phyloP scores from a whole-genome alignment of 2,888 invertebrate genomes.

The Melangyna quadrimaculata region DNA sequence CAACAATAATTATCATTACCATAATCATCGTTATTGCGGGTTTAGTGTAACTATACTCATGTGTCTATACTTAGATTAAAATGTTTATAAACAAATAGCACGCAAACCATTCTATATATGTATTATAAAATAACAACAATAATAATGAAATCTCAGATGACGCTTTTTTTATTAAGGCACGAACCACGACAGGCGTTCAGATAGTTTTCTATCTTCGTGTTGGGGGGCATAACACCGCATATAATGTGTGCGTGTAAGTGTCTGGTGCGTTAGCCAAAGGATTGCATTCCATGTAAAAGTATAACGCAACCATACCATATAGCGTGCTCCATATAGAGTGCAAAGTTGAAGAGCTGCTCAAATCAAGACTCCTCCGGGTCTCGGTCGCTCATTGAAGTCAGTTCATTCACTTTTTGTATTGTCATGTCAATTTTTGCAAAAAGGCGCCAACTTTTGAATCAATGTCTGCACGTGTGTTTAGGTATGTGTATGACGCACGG shows the following conservation, averaged over 20 bases:
- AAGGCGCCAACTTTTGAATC: constrained; percentile 65
- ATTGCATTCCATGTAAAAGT: constrained; percentile 57
- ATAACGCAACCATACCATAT: constrained; percentile 3
- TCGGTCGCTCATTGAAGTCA: constrained; percentile 33
- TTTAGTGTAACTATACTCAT: constrained; percentile 47
- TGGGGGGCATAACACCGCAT: background rate
- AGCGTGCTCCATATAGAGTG: constrained; percentile 52
- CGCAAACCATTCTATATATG: constrained; percentile 74
- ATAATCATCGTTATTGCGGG: constrained; percentile 2
- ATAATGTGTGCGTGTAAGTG: constrained; percentile 39
- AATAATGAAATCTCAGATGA: constrained; percentile 42
- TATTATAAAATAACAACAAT: constrained; percentile 31
- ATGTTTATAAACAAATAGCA: constrained; percentile 79
- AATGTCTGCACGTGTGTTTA: constrained; percentile 38
- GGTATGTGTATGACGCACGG: constrained; percentile 62
- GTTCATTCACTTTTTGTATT: constrained; percentile 70
- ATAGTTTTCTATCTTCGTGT: constrained; percentile 23
- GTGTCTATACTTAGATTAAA: constrained; percentile 72
- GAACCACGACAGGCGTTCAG: constrained; percentile 32
- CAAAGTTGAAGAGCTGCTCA: constrained; percentile 63
- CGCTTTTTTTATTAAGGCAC: constrained; percentile 40
- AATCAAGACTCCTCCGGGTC: background rate
- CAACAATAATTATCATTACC: constrained; percentile 30
- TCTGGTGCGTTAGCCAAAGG: constrained; percentile 39
- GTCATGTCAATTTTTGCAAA: constrained; percentile 69